phyloP scores from a whole-genome alignment of 2,888 invertebrate genomes.

The Cantharis rustica region DNA sequence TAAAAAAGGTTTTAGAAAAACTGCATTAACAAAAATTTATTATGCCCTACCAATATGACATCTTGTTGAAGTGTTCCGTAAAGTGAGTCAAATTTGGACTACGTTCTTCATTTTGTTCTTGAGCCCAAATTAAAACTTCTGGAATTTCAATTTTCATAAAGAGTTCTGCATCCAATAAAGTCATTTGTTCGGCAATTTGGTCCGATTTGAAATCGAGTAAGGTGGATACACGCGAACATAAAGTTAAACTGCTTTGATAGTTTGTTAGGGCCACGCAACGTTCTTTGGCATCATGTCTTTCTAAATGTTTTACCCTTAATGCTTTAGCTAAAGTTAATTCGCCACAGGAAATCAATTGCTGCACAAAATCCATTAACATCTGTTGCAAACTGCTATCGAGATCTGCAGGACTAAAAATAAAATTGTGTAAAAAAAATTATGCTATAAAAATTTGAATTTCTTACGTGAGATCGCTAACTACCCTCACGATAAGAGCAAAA shows the following conservation, averaged over 20 bases:
- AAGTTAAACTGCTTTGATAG: conserved; percentile 39
- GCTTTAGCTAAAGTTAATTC: conserved; percentile 91
- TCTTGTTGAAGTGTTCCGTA: conserved; percentile 99
- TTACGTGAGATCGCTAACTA: conserved; percentile 96
- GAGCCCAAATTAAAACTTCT: conserved; percentile 96
- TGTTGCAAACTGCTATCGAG: conserved; percentile 79
- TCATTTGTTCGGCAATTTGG: conserved; percentile 98
- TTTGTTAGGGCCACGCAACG: conserved; percentile 35
- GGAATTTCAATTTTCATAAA: conserved; percentile 97
- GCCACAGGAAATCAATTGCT: conserved; percentile 88
- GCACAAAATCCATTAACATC: conserved; percentile 90
- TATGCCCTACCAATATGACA: conserved; percentile 89
- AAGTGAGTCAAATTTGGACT: conserved; percentile 96
- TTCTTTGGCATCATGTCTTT: conserved; percentile 67
- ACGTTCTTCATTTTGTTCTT: conserved; percentile 95
- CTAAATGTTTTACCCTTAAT: conserved; percentile 85
- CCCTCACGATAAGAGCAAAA: conserved; percentile 90
- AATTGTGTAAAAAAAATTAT: background rate
- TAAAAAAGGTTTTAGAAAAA: conserved; percentile 13
- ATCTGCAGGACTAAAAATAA: conserved; percentile 74
- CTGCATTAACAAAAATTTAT: background rate
- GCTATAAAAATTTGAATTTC: conserved; percentile 43
- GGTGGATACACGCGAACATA: conserved; percentile 60
- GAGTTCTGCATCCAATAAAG: conserved; percentile 90
- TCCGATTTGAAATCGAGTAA: conserved; percentile 92